These are phyloP conservation scores for Odontophorus gujanensis DNA, from an alignment of 2,113 vertebrate species.

Conservation along the genomic window DNA sequence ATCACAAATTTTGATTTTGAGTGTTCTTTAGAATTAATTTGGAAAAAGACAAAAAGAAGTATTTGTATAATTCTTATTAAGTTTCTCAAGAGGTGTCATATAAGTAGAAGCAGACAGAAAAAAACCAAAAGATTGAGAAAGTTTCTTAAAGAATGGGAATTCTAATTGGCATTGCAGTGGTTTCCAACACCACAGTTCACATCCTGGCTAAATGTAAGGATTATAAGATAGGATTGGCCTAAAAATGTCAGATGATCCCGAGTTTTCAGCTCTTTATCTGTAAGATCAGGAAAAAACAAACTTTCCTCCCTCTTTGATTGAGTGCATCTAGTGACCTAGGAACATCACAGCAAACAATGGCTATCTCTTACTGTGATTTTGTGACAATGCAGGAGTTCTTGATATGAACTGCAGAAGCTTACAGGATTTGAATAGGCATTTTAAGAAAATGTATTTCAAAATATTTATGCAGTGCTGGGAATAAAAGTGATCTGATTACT, in stretches of 20 bases:
- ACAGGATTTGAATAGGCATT: background rate
- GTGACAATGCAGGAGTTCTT: background rate
- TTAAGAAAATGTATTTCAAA: background rate
- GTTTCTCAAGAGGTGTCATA: background rate
- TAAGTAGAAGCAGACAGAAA: background rate
- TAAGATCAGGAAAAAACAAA: background rate
- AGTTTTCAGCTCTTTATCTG: background rate
- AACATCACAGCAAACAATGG: background rate
- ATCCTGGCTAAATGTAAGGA: background rate
- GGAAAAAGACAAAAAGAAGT: background rate
- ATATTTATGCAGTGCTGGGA: background rate
- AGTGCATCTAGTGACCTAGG: background rate
- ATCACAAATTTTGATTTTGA: background rate
- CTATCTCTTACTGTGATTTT: background rate
- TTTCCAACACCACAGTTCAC: background rate
- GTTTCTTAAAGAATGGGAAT: background rate
- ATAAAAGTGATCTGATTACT: background rate
- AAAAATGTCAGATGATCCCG: background rate
- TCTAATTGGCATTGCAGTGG: background rate
- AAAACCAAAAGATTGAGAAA: background rate
- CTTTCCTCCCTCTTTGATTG: background rate
- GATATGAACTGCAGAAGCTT: background rate
- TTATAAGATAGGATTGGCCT: background rate
- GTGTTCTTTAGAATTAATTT: background rate
- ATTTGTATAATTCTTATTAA: background rate